Evolutionary conservation across 1,140 invertebrate species (phyloP), one percentile per base, ranked within the genome.

Genomic region (Wiebesia pumilae): DNA sequence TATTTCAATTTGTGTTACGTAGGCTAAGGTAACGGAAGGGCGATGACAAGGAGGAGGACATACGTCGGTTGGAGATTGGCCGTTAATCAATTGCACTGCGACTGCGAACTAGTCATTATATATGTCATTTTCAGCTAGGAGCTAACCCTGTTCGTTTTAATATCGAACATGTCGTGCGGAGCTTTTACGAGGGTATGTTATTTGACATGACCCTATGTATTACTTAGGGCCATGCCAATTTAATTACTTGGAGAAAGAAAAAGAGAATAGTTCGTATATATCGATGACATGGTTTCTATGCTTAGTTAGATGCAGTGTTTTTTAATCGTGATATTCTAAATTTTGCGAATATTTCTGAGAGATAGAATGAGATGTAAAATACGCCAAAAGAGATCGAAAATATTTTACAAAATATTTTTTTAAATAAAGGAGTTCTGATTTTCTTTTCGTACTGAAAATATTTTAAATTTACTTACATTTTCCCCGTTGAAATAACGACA

Each of bases 181-280:
- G 81, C 81, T 82, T 82, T 82, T 82, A 82, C 67, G 65, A 82
- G 82, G 62, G 14, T 77, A 83, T 83, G 69, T 77, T 83, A 75
- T 77, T 62, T 40, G 27, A 16, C 33, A 14, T 30, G 33, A 9
- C 35, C 54, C 77, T 58, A 27, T 35, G 6, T 79, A 58, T 58
- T 79, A 58, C 47, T 27, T 3, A 27, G 43, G 12, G 12, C 12
- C 51, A 27, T 30, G 16, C 35, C 16, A 58, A 54, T 58, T 58
- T 1, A 4, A 47, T 47, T 6, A 43, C 12, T 3, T 40, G 73
- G 47, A 6, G 19, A 9, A 71, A 9, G 1, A 19, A 47, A 10
- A 47, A n/a, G 51, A 35, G 30, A 54, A 58, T 27, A 54, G 24
- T 77, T n/a, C 43, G 1, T 47, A 30, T 27, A 38, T 47, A 27